A percentile compares a stretch with the other conserved stretches of the same genome.
Evolutionary conservation across 1,140 invertebrate genomes (phyloP).

Genomic region (Colletes gigas): DNA sequence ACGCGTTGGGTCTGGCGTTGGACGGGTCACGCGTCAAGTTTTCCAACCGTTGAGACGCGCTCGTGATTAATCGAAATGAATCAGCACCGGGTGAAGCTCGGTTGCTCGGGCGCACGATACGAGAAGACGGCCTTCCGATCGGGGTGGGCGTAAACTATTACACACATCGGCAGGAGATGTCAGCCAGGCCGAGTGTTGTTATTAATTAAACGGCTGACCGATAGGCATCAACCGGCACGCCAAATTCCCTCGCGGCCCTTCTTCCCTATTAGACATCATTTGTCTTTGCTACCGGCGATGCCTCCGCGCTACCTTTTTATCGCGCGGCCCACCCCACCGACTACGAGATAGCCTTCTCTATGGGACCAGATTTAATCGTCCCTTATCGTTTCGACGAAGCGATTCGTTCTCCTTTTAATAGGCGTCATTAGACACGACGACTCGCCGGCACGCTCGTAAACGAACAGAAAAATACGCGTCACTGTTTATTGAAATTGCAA

Average conservation of each 20-base stretch:
- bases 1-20: conserved; percentile 4
- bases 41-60: conserved; percentile 33
- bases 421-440: neutral
- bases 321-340: neutral
- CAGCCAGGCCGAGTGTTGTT: conserved; percentile 78
- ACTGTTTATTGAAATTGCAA: conserved; percentile 2
- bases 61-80: conserved; percentile 71
- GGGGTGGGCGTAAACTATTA: conserved; percentile 79
- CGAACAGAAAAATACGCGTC: neutral
- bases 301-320: conserved; percentile 53
- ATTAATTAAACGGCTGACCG: conserved; percentile 81
- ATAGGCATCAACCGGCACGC: conserved; percentile 77
- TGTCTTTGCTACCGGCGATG: conserved; percentile 75
- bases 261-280: conserved; percentile 79
- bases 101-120: conserved; percentile 12
- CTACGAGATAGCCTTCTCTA: neutral
- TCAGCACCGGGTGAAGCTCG: conserved; percentile 66
- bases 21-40: conserved; percentile 30
- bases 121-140: conserved; percentile 71
- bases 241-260: conserved; percentile 70
- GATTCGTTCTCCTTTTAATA: conserved; percentile 14
- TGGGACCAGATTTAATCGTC: neutral
- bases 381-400: conserved; percentile 4
- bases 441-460: neutral
- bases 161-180: conserved; percentile 77